Conservation (phyloP, 2,797 vertebrate genomes). For the Bradypodion ventrale region DNA sequence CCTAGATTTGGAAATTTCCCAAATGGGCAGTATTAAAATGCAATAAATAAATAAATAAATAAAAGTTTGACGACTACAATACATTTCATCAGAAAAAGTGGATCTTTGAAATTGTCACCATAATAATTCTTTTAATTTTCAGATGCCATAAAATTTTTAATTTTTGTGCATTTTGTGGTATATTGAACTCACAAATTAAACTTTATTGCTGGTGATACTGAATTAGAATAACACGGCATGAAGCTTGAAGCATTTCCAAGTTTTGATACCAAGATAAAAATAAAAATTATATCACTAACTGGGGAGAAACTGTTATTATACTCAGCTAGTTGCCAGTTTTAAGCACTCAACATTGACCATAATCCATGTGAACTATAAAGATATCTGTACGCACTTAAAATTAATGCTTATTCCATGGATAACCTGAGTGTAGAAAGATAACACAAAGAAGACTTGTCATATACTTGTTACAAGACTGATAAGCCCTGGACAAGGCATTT, state of each 20-base stretch:
- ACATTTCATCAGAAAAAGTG: not conserved
- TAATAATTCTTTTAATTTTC: not conserved
- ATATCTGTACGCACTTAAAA: not conserved
- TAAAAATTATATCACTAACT: constrained; percentile 24
- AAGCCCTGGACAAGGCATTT: constrained; percentile 16
- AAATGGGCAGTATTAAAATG: too few relatives aligned
- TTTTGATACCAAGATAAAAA: not conserved
- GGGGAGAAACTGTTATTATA: not conserved
- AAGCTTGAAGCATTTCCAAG: not conserved
- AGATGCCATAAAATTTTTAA: not conserved
- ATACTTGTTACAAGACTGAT: not conserved
- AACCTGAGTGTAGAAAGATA: not conserved
- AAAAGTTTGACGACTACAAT: not conserved
- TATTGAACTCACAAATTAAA: constrained; percentile 39
- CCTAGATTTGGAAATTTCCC: too few relatives aligned
- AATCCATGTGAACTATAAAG: not conserved
- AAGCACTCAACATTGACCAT: not conserved
- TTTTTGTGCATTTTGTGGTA: not conserved
- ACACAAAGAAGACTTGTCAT: not conserved
- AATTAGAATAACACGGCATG: not conserved
- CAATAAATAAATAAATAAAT: too few relatives aligned
- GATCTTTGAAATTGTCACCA: not conserved
- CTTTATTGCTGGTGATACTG: not conserved
- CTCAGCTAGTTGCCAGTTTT: not conserved
- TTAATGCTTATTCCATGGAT: not conserved